A percentile compares a stretch with the other conserved stretches of the same genome.
phyloP scores from a whole-genome alignment of 2,797 vertebrate genomes.

The Coendou prehensilis region DNA sequence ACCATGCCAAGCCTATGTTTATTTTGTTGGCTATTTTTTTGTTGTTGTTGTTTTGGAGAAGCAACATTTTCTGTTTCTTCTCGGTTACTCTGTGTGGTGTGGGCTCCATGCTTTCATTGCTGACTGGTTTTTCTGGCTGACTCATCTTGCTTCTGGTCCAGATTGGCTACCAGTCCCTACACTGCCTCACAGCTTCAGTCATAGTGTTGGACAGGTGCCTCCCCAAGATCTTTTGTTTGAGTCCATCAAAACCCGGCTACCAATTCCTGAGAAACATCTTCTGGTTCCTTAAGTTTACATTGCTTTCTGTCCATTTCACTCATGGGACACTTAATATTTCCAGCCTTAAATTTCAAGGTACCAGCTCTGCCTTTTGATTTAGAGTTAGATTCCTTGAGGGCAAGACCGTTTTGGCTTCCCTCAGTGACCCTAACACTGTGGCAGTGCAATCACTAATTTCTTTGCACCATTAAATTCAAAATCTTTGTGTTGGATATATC shows the following conservation, averaged over 20 bases:
- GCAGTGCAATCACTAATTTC: neutral
- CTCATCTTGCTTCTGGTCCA: neutral
- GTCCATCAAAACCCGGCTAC: neutral
- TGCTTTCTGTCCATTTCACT: neutral
- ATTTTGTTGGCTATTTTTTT: neutral
- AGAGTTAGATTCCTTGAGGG: neutral
- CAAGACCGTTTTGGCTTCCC: neutral
- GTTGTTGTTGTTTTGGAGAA: constrained; percentile 8
- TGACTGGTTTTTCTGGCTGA: neutral
- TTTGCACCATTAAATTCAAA: neutral
- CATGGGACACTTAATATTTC: neutral
- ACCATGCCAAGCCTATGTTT: neutral
- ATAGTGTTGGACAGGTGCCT: neutral
- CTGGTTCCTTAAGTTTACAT: neutral
- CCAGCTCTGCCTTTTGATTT: neutral
- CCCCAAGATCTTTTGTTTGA: neutral
- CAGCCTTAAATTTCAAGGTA: neutral
- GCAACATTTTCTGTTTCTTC: neutral
- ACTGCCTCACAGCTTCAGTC: neutral
- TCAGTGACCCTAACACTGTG: neutral
- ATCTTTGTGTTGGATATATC: neutral
- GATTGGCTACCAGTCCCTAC: neutral
- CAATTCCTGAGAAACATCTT: neutral
- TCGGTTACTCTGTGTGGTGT: neutral
- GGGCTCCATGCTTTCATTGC: neutral